These are phyloP conservation scores for Petroica traversi DNA, from an alignment of 2,113 vertebrate genomes.

Conservation along the genomic window DNA sequence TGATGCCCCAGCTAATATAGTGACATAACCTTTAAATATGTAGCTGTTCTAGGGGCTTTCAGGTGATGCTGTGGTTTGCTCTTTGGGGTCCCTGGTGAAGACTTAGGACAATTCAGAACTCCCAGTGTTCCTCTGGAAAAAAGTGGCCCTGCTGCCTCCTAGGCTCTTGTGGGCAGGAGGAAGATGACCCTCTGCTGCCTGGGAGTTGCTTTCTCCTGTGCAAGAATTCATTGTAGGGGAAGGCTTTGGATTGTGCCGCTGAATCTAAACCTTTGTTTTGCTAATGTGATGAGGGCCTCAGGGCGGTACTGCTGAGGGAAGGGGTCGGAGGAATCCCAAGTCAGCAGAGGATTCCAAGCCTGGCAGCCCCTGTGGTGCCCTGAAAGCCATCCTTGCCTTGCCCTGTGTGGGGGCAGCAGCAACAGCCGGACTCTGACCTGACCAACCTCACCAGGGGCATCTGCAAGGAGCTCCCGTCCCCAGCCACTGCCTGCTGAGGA, in stretches of 20 bases:
- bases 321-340: neutral
- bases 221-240: neutral
- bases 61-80: neutral
- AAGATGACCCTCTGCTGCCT: neutral
- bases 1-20: neutral
- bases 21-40: neutral
- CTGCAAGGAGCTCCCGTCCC: neutral
- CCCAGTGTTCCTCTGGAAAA: neutral
- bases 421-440: neutral
- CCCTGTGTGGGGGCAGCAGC: neutral
- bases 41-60: neutral
- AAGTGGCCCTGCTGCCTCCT: neutral
- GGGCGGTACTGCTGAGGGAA: neutral
- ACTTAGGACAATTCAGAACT: neutral
- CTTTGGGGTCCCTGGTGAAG: neutral
- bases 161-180: neutral
- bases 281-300: neutral
- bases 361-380: neutral
- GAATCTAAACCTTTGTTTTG: neutral
- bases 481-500: rapidly evolving
- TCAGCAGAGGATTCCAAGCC: neutral
- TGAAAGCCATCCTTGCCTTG: neutral
- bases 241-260: neutral
- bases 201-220: neutral
- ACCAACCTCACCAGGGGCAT: too few species aligned